Evolutionary conservation across 2,888 invertebrate species (phyloP).

Genomic region (Spodoptera exigua): DNA sequence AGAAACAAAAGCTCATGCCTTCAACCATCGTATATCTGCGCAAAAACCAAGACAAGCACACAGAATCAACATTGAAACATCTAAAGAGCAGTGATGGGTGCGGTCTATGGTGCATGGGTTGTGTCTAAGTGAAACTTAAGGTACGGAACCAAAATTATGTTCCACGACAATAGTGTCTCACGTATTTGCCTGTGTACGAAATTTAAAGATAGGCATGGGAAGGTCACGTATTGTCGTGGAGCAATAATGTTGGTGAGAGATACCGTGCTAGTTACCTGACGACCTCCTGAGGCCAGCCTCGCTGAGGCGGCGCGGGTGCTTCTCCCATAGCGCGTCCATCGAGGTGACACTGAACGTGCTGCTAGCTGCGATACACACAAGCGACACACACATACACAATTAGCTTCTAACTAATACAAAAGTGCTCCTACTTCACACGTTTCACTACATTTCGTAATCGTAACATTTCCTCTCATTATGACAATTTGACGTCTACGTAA

Average conservation of each 20-base stretch:
- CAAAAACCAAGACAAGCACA: conserved; percentile 67
- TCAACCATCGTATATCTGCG: conserved; percentile 61
- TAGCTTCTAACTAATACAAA: conserved; percentile 80
- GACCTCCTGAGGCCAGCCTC: conserved; percentile 93
- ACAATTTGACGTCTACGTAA: conserved; percentile 43
- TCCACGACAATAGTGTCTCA: conserved; percentile 44
- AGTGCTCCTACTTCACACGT: conserved; percentile 62
- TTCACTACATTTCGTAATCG: conserved; percentile 42
- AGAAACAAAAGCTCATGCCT: conserved; percentile 69
- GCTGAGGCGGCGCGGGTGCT: conserved; percentile 92
- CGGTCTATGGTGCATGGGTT: conserved; percentile 61
- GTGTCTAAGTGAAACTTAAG: conserved; percentile 57
- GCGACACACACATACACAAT: conserved; percentile 86
- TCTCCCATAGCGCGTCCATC: conserved; percentile 93
- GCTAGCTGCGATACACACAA: conserved; percentile 86
- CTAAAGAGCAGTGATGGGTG: conserved; percentile 65
- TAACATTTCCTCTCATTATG: conserved; percentile 36
- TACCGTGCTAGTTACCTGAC: conserved; percentile 90
- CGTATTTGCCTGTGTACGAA: conserved; percentile 20
- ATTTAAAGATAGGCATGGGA: conserved; percentile 44
- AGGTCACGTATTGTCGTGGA: conserved; percentile 51
- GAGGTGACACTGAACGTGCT: conserved; percentile 90
- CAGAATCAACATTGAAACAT: conserved; percentile 59
- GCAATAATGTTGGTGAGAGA: conserved; percentile 50
- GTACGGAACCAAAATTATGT: conserved; percentile 46